These are phyloP conservation scores for Drosophila nasuta DNA, from an alignment of 1,140 invertebrate species.

Conservation along the genomic window DNA sequence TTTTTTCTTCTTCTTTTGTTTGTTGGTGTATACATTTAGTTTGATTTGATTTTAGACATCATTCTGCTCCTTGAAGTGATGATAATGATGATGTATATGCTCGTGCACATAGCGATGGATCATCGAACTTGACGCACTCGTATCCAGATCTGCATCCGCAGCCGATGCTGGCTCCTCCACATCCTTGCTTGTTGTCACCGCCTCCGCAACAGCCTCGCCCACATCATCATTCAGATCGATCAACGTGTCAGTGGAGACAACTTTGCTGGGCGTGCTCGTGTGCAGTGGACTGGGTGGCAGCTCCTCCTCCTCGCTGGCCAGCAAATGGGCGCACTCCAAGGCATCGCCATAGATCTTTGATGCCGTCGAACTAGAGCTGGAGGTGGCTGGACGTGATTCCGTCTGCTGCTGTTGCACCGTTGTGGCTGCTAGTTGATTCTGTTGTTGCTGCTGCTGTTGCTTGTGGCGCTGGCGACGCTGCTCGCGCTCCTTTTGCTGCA, in stretches of 20 bases:
- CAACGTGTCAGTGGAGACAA: slow-evolving; percentile 70
- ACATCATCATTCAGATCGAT: slow-evolving; percentile 75
- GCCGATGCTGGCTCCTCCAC: slow-evolving; percentile 36
- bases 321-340: slow-evolving; percentile 76
- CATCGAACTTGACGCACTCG: slow-evolving; percentile 78
- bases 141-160: slow-evolving; percentile 85
- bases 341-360: slow-evolving; percentile 74
- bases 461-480: slow-evolving; percentile 69
- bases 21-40: slow-evolving; percentile 5
- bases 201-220: slow-evolving; percentile 69
- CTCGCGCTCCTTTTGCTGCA: slow-evolving; percentile 76
- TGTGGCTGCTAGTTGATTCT: slow-evolving; percentile 26
- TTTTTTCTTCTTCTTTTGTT: too few relatives aligned
- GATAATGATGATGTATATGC: slow-evolving; percentile 93
- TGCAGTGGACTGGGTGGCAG: slow-evolving; percentile 62
- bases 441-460: slow-evolving; percentile 52
- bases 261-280: slow-evolving; percentile 67
- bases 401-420: slow-evolving; percentile 4
- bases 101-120: slow-evolving; percentile 90
- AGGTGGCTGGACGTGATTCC: slow-evolving; percentile 44
- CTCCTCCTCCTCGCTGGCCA: slow-evolving; percentile 79
- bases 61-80: slow-evolving; percentile 88
- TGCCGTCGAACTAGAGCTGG: slow-evolving; percentile 58
- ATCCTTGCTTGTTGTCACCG: slow-evolving; percentile 66
- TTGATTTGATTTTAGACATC: slow-evolving; percentile 52